These are phyloP conservation scores for Vidua chalybeata DNA, from an alignment of 2,113 vertebrate species.

Conservation along the genomic window DNA sequence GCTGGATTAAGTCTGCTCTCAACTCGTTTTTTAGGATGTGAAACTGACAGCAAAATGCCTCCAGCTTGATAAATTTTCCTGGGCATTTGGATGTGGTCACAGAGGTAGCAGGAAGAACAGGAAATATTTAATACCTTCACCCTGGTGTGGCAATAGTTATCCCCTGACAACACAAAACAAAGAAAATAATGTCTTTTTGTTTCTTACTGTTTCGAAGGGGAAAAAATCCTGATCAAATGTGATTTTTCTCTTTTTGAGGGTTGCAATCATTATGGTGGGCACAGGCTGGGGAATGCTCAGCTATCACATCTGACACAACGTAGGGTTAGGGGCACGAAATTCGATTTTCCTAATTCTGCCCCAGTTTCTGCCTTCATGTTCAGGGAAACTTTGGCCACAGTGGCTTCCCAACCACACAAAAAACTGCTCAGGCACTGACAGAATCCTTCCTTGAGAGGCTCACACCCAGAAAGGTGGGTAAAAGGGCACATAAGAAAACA, in stretches of 20 bases:
- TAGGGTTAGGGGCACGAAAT: not conserved
- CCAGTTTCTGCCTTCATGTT: not conserved
- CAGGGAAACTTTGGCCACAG: not conserved
- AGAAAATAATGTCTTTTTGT: not conserved
- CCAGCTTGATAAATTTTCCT: slow-evolving; percentile 20
- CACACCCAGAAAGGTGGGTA: not conserved
- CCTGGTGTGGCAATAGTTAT: not conserved
- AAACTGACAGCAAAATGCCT: slow-evolving; percentile 38
- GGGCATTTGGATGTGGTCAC: slow-evolving; percentile 6
- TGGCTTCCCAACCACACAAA: not conserved
- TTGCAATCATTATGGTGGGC: not conserved
- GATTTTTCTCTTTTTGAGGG: not conserved
- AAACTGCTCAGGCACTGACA: not conserved
- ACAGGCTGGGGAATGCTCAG: not conserved
- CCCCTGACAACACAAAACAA: not conserved
- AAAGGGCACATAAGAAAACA: not conserved
- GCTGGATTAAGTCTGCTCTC: slow-evolving; percentile 38
- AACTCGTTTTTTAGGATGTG: slow-evolving; percentile 12
- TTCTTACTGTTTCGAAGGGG: not conserved
- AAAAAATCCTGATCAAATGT: not conserved
- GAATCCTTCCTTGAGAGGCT: not conserved
- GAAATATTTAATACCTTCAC: not conserved
- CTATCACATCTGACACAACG: not conserved
- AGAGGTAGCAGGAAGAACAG: not conserved
- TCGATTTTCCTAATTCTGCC: not conserved